These are phyloP conservation scores for Leptopilina myrica DNA, from an alignment of 2,888 invertebrate genomes.

Conservation along the genomic window DNA sequence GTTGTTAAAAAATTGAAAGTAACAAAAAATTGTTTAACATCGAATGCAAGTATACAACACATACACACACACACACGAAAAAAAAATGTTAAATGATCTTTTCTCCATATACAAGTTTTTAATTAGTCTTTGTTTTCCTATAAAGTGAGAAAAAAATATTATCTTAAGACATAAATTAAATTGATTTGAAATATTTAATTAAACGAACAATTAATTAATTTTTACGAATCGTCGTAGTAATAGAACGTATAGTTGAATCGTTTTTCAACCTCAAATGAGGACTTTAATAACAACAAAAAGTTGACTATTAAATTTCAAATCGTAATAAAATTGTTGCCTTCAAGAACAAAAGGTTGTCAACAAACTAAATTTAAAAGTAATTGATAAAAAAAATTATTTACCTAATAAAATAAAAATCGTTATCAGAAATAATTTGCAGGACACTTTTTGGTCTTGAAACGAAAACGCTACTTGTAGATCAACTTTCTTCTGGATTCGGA, in stretches of 20 bases:
- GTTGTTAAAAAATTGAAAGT: background rate
- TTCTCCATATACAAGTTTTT: background rate
- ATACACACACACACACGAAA: background rate
- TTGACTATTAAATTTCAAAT: no score
- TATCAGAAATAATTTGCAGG: no score
- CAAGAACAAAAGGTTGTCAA: no score
- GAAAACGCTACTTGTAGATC: background rate
- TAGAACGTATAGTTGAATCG: no score
- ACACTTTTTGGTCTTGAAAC: background rate
- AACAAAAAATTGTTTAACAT: conserved; percentile 14
- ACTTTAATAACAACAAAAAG: no score
- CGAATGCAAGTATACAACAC: background rate
- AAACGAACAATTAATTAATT: no score
- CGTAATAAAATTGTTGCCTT: no score
- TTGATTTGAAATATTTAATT: background rate
- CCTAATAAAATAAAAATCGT: no score
- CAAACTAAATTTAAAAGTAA: no score
- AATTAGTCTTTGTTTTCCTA: conserved; percentile 11
- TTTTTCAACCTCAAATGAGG: no score
- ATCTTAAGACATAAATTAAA: background rate
- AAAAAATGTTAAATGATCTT: conserved; percentile 10
- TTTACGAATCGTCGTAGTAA: no score
- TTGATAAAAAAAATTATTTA: no score
- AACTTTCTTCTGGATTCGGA: conserved; percentile 1
- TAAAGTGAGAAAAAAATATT: background rate